Conservation (phyloP, 2,888 invertebrate genomes). For the Timema podura region DNA sequence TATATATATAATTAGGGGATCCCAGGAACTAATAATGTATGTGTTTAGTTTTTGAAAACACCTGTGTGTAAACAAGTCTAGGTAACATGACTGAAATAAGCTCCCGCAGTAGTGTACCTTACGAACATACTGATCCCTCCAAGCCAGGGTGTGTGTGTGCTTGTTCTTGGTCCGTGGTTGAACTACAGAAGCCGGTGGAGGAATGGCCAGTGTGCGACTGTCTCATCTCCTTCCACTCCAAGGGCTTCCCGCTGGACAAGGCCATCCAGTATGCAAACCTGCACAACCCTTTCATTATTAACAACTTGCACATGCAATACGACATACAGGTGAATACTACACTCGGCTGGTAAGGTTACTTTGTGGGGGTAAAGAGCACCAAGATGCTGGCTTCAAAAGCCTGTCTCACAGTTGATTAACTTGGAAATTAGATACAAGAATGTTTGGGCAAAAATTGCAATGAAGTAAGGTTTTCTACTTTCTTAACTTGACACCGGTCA, state of each 20-base stretch:
- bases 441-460: conserved; percentile 28
- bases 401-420: not conserved
- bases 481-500: too few species aligned
- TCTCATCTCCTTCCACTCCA: conserved; percentile 96
- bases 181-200: conserved; percentile 79
- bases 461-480: too few species aligned
- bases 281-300: conserved; percentile 93
- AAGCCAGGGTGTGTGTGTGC: too few species aligned
- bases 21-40: too few species aligned
- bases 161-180: not conserved
- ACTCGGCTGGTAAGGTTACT: conserved; percentile 11
- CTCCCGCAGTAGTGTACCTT: too few species aligned
- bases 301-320: conserved; percentile 98
- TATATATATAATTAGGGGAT: too few species aligned
- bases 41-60: too few species aligned
- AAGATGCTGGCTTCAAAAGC: not conserved
- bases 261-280: conserved; percentile 94
- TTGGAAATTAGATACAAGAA: conserved; percentile 15
- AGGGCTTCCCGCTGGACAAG: conserved; percentile 97
- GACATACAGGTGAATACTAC: conserved; percentile 76
- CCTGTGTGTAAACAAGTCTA: too few species aligned
- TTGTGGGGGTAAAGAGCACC: too few species aligned
- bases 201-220: conserved; percentile 98
- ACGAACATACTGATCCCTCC: too few species aligned
- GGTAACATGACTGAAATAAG: too few species aligned